phyloP scores from a whole-genome alignment of 2,113 vertebrate species.

The Rattus norvegicus region GRCr8 NC_086028.1:68292001-68292500 shows the following conservation, averaged over 20 bases:
- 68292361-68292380: constrained; percentile 41
- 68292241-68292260: constrained; percentile 60
- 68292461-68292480: constrained; percentile 76
- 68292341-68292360: constrained; percentile 23
- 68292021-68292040: constrained; percentile 71
- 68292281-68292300: constrained; percentile 61
- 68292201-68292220: constrained; percentile 65
- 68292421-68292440: constrained; percentile 66
- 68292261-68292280: constrained; percentile 34
- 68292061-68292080: constrained; percentile 66
- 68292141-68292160: constrained; percentile 55
- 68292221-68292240: constrained; percentile 16
- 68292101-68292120: constrained; percentile 74
- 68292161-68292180: constrained; percentile 59
- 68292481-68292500: constrained; percentile 77
- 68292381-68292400: constrained; percentile 62
- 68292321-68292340: not conserved
- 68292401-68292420: constrained; percentile 60
- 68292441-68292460: constrained; percentile 74
- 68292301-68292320: constrained; percentile 72
- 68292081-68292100: constrained; percentile 69
- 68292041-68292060: constrained; percentile 69
- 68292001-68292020: not conserved
- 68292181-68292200: constrained; percentile 59
- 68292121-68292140: constrained; percentile 70